Percentiles rank a stretch among this genome's conserved stretches.
Evolutionary conservation across 1,140 invertebrate genomes (phyloP).

Genomic region (Tribolium castaneum): DNA sequence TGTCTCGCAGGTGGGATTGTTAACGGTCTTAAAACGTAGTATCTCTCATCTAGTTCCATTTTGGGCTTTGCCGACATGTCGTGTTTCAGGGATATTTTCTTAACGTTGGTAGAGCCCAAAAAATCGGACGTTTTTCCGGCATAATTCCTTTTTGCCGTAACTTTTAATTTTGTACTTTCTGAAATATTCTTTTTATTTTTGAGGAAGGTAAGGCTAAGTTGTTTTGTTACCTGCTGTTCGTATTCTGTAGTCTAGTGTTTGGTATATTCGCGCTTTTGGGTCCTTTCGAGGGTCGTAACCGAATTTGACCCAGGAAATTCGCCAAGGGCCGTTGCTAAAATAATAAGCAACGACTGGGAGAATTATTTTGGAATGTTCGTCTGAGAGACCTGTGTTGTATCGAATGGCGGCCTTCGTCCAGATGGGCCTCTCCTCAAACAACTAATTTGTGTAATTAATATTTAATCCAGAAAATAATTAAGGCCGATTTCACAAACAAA

Average conservation of each 20-base stretch:
- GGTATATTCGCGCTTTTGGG: constrained; percentile 81
- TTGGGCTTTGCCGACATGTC: constrained; percentile 63
- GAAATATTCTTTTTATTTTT: no score
- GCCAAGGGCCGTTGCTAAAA: constrained; percentile 89
- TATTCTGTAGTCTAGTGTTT: constrained; percentile 87
- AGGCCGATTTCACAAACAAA: no score
- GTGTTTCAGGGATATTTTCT: constrained; percentile 64
- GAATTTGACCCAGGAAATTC: constrained; percentile 84
- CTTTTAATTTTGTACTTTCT: constrained; percentile 68
- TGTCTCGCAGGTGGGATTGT: constrained; percentile 79
- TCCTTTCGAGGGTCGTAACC: constrained; percentile 90
- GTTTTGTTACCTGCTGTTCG: constrained; percentile 70
- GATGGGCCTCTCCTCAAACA: constrained; percentile 84
- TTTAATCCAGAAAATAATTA: neutral
- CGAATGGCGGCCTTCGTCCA: constrained; percentile 85
- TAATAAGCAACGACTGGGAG: constrained; percentile 87
- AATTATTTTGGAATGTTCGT: constrained; percentile 79
- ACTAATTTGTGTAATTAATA: constrained; percentile 56
- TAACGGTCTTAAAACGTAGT: constrained; percentile 76
- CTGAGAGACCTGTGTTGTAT: constrained; percentile 72
- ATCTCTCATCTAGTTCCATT: constrained; percentile 57
- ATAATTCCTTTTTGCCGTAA: constrained; percentile 70
- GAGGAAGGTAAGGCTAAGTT: no score
- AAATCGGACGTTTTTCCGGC: constrained; percentile 62
- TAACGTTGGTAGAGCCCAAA: constrained; percentile 54